Evolutionary conservation across 1,140 invertebrate species (phyloP), one percentile per base, ranked within the genome.

Genomic region (Ceratina calcarata): DNA sequence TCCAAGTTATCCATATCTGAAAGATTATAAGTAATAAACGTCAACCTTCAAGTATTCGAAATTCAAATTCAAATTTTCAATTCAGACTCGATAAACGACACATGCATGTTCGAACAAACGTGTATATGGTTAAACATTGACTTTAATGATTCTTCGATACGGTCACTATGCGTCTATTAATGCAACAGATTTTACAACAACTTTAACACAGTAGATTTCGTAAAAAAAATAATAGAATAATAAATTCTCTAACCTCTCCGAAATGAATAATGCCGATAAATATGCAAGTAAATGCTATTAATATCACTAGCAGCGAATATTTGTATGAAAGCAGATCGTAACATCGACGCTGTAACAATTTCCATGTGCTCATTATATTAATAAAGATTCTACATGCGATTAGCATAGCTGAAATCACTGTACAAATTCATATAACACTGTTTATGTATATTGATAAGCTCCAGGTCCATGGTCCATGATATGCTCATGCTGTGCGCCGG

Each of bases 261-360:
- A 94, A 93, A 55, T 94, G 92, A 71, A 93, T 88, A 20, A 93
- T 89, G 27, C 93, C 92, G 58, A 94, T 90, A 69, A 94, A 90
- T 79, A 93, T 90, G 69, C 90, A 92, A 7, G 92, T 93, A 66
- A 93, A 93, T 2, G 91, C 90, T 45, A 93, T 86, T 57, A 93
- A 79, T 73, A 93, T 88, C n/a, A 93, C 82, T 7, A 93, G 78
- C 4, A 93, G 81, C 0, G 93, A 94, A 67, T 93, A 94, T 74
- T 93, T 94, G 77, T 93, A 91, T 13, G 93, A 94, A 0, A 94
- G 87, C 64, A 94, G 77, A 85, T 94, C 93, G 86, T 94, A 94
- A 78, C 91, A 92, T 83, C 92, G 91, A 89, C 93, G 90, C 76
- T 94, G 93, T 64, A 94, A 73, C 37, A 93, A 84, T 78, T 94